Percentiles rank a stretch among this genome's conserved stretches.
phyloP scores from a whole-genome alignment of 2,797 vertebrate species.

The Tympanoctomys barrerae region DNA sequence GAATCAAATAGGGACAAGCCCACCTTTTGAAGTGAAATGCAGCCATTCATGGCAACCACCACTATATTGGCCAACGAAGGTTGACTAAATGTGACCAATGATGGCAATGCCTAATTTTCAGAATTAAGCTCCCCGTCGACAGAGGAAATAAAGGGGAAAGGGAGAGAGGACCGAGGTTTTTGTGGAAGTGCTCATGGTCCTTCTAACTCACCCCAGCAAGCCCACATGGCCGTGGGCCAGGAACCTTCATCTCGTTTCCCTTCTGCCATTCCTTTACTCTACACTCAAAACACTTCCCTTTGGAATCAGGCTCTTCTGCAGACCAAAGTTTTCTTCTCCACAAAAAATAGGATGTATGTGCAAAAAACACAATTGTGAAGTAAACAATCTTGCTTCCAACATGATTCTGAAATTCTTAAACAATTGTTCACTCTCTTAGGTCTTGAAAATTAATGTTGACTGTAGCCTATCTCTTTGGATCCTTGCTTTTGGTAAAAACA shows the following conservation, averaged over 20 bases:
- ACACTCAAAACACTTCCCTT: neutral
- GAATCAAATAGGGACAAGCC: neutral
- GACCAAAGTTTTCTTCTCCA: slow-evolving; percentile 4
- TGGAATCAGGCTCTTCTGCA: neutral
- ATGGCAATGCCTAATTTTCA: neutral
- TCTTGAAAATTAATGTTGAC: slow-evolving; percentile 12
- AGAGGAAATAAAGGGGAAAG: neutral
- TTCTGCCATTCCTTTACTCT: neutral
- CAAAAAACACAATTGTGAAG: slow-evolving; percentile 5
- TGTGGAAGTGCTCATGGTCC: neutral
- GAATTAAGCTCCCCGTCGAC: neutral
- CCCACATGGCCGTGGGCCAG: neutral
- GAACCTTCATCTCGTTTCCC: neutral
- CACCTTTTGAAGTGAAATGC: neutral
- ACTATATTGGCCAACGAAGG: neutral
- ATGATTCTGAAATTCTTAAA: neutral
- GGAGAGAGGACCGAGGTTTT: neutral
- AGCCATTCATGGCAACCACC: neutral
- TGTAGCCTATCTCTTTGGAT: neutral
- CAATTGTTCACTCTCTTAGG: neutral
- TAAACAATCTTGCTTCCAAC: neutral
- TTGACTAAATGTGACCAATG: neutral
- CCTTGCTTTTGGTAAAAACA: neutral
- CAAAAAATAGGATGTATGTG: neutral
- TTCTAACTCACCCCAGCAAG: neutral